Base-by-base conservation (phyloP, 2,888 invertebrate species). In the Notocelia uddmanniana region DNA sequence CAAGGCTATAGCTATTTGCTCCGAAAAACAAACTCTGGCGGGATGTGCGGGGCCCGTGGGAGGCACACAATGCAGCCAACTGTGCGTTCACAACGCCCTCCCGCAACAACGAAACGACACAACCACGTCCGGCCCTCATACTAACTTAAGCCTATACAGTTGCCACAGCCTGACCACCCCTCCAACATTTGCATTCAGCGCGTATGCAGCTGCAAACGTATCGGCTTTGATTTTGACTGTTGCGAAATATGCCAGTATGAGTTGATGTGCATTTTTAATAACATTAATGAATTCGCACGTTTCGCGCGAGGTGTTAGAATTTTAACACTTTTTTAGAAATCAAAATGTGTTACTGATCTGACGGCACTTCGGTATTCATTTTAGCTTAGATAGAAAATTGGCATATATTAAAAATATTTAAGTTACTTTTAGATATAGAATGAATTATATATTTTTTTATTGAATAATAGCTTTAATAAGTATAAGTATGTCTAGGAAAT, bases 21-120 rank as follows among this genome's bases (percentile, higher is more conserved):
- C 93, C 93, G 92, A 93, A 93, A 93, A 93, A 93, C 93, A 93
- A 93, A 93, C 93, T 93, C 93, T 92, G 92, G 92, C 91, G 93
- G 93, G 93, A 92, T 89, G 88, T 83, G 88, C 81, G 79, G 86
- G 85, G 82, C 75, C 79, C 74, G 76, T 69, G 78, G 80, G 80
- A 80, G 78, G 80, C 76, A 81, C 83, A 92, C 92, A 92, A 92
- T 92, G 91, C 91, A 91, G 88, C 91, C 91, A 91, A 91, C 92
- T 92, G 90, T 88, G 88, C 91, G 90, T 90, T 91, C 90, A 88
- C 90, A 90, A 81, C 73, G 37, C 75, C 62, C 68, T 6, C 60
- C 26, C 67, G 57, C 66, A 74, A 15, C 19, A 26, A 41, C 69
- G 34, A 52, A 68, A 59, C 37, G 48, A 5, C 68, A 1, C n/a